phyloP scores from a whole-genome alignment of 2,113 vertebrate genomes.

The Synchiropus splendidus region DNA sequence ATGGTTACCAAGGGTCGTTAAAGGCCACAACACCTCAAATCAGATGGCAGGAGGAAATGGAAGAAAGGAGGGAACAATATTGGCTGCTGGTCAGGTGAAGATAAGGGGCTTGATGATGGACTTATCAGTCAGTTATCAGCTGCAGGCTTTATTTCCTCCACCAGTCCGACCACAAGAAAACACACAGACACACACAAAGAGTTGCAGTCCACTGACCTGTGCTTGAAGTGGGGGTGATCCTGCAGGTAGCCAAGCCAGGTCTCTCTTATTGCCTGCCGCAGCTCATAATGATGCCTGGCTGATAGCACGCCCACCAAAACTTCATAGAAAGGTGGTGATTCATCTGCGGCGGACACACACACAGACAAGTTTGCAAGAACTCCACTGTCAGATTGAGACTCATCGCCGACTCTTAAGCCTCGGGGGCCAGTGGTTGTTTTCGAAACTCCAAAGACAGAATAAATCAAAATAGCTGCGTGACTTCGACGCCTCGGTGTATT shows the following conservation, averaged over 20 bases:
- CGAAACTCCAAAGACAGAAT: too few species aligned
- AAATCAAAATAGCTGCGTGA: too few species aligned
- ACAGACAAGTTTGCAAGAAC: too few species aligned
- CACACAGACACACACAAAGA: constrained; percentile 1
- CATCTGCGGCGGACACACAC: constrained; percentile 41
- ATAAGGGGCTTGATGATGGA: constrained; percentile 21
- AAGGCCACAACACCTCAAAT: constrained; percentile 49
- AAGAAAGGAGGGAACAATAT: constrained; percentile 26
- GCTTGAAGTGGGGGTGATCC: constrained; percentile 70
- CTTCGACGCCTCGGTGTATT: too few species aligned
- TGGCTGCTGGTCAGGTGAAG: constrained; percentile 20
- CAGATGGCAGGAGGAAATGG: constrained; percentile 36
- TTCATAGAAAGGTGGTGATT: constrained; percentile 59
- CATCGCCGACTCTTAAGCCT: too few species aligned
- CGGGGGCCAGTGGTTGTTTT: too few species aligned
- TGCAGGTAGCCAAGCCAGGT: constrained; percentile 86
- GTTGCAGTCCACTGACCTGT: constrained; percentile 65
- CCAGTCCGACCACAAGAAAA: constrained; percentile 1
- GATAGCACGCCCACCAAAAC: constrained; percentile 89
- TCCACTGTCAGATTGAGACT: background rate
- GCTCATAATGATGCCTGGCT: constrained; percentile 79
- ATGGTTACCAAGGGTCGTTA: constrained; percentile 50
- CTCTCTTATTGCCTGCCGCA: constrained; percentile 79
- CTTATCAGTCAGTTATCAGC: constrained; percentile 15
- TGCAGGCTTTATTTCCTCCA: constrained; percentile 19